Percentiles rank a stretch among this genome's conserved stretches.
These are phyloP conservation scores for Sapayoa aenigma DNA, from an alignment of 2,113 vertebrate genomes.

Conservation along the genomic window DNA sequence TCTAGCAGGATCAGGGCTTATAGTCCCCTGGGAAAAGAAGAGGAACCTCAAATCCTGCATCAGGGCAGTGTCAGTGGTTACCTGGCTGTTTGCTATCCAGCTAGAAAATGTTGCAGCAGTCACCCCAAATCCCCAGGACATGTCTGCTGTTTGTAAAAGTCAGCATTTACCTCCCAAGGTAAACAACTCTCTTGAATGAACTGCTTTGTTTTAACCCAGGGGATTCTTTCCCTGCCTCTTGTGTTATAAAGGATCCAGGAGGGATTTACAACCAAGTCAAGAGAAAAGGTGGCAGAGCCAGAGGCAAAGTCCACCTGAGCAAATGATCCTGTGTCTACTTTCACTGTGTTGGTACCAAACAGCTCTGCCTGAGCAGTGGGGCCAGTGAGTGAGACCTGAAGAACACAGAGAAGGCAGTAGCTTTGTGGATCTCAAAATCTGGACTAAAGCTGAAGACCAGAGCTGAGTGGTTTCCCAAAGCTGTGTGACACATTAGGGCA, in stretches of 20 bases:
- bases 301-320: background rate
- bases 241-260: background rate
- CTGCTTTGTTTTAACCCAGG: background rate
- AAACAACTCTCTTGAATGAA: background rate
- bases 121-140: background rate
- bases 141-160: constrained; percentile 32
- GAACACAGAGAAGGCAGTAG: background rate
- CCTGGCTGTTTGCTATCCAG: background rate
- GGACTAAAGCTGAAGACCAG: background rate
- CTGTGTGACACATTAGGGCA: background rate
- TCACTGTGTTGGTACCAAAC: background rate
- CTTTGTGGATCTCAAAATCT: background rate
- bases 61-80: background rate
- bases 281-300: background rate
- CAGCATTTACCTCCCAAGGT: background rate
- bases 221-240: background rate
- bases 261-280: background rate
- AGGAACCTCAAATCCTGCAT: background rate
- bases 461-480: background rate
- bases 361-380: background rate
- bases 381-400: background rate
- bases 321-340: background rate
- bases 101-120: background rate
- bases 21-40: background rate
- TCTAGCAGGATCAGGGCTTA: background rate